Conservation (phyloP, 2,797 vertebrate genomes). For the Acipenser oxyrinchus region DNA sequence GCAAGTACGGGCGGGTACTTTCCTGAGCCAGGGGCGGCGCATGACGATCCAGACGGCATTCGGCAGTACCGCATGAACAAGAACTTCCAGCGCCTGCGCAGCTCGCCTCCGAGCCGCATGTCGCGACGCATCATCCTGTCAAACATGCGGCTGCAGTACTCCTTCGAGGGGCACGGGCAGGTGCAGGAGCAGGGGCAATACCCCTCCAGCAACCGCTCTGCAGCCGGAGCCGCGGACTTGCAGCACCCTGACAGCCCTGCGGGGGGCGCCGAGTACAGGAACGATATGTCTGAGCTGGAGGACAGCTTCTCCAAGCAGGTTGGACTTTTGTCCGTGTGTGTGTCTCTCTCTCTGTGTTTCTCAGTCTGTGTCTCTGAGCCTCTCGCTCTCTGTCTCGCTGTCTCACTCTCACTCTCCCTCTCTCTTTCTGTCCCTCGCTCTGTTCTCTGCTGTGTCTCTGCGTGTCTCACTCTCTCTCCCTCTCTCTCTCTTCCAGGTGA, state of each 20-base stretch:
- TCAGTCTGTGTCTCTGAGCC: no score
- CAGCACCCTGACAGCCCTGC: no score
- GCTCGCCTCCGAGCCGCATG: constrained; percentile 84
- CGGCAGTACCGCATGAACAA: constrained; percentile 94
- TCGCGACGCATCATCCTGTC: constrained; percentile 86
- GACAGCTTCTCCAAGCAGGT: constrained; percentile 91
- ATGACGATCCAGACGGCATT: constrained; percentile 89
- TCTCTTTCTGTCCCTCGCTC: not conserved
- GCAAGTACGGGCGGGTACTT: constrained; percentile 90
- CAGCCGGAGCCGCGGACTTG: no score
- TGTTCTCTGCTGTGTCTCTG: not conserved
- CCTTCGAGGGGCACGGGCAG: constrained; percentile 65
- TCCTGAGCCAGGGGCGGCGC: constrained; percentile 82
- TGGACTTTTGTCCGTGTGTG: no score
- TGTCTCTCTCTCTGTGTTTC: no score
- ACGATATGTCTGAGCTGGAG: constrained; percentile 72
- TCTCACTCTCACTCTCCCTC: not conserved
- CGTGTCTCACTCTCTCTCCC: not conserved
- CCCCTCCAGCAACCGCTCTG: constrained; percentile 24
- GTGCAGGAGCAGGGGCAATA: constrained; percentile 40
- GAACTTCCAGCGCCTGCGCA: constrained; percentile 87
- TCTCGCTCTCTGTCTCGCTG: no score
- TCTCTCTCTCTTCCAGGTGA: constrained; percentile 56
- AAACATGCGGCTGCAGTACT: constrained; percentile 87
- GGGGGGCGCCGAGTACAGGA: constrained; percentile 43